Evolutionary conservation across 2,888 invertebrate species (phyloP), one percentile per base, ranked within the genome.

Genomic region (Campopleginae sp.): DNA sequence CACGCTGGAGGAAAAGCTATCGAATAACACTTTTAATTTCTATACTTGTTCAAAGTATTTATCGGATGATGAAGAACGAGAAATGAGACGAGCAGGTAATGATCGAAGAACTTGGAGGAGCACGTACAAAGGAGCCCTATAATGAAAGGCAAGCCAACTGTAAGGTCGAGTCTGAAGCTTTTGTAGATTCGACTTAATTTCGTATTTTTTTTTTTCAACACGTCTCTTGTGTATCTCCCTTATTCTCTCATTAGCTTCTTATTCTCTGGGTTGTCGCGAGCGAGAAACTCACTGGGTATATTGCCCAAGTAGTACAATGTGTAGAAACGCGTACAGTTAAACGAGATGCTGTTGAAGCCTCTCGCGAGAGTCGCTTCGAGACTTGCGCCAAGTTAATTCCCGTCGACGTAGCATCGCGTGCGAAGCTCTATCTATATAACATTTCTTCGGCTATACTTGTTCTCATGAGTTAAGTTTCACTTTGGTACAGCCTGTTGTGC

Each of bases 371-470:
- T 72, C 58, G 71, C 68, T 74, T 77, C 74, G 72, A 77, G 84
- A 84, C 72, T 81, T 84, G 31, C 61, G 1, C 61, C 77, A 61
- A 81, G 84, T 84, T 84, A 80, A 84, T 81, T 84, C 84, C 54
- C 77, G 80, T 77, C 48, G 77, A 77, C 72, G 72, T 27, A 38
- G 70, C 70, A 38, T 68, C 17, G 42, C 17, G 42, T 19, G 2
- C 65, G n/a, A 31, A 5, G 2, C 7, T 61, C 23, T 61, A 61
- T 70, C 19, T 78, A 31, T 70, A 46, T 70, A 46, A 33, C 3
- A 84, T 74, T 81, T 81, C 71, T 77, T 78, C 58, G 68, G 31
- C 42, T 38, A 12, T 51, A 38, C 66, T 65, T 81, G 78, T 74
- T 81, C 84, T 68, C 77, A 51, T 51, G 78, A 81, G 84, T 85